These are phyloP conservation scores for Drosophila repleta DNA, from an alignment of 1,140 invertebrate species.

Conservation along the genomic window DNA sequence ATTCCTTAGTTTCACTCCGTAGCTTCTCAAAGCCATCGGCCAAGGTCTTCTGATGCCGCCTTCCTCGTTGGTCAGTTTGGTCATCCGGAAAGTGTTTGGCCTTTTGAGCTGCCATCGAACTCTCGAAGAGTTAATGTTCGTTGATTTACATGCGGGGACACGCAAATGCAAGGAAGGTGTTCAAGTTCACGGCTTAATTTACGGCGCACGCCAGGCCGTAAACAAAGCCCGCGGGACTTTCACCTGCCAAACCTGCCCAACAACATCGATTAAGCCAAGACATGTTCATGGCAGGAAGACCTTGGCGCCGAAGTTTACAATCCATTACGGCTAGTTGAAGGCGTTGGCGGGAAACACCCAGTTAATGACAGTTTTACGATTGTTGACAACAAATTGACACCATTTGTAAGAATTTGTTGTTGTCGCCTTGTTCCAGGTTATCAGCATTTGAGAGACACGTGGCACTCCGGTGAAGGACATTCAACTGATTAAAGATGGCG, in stretches of 20 bases:
- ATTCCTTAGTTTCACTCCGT: too few relatives aligned
- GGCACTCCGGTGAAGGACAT: slow-evolving; percentile 43
- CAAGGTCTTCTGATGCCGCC: neutral
- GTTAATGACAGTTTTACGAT: slow-evolving; percentile 74
- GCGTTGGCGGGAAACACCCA: slow-evolving; percentile 29
- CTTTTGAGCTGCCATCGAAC: slow-evolving; percentile 30
- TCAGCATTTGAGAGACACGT: slow-evolving; percentile 56
- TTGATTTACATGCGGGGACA: slow-evolving; percentile 65
- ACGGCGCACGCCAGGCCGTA: slow-evolving; percentile 59
- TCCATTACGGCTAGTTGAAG: slow-evolving; percentile 49
- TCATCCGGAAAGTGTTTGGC: neutral
- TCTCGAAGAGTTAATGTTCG: slow-evolving; percentile 3
- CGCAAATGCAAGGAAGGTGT: slow-evolving; percentile 45
- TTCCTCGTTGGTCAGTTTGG: neutral
- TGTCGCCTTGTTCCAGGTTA: slow-evolving; percentile 38
- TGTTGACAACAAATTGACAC: slow-evolving; percentile 80
- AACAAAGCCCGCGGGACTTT: slow-evolving; percentile 45
- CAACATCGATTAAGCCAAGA: slow-evolving; percentile 46
- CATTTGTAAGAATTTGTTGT: slow-evolving; percentile 65
- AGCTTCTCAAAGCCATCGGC: too few relatives aligned
- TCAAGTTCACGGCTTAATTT: slow-evolving; percentile 78
- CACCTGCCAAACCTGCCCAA: neutral
- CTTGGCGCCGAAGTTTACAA: slow-evolving; percentile 72
- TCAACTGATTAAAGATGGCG: slow-evolving; percentile 45
- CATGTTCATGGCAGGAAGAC: slow-evolving; percentile 39